Evolutionary conservation across 2,888 invertebrate genomes (phyloP).

Genomic region (Andricus curvator): DNA sequence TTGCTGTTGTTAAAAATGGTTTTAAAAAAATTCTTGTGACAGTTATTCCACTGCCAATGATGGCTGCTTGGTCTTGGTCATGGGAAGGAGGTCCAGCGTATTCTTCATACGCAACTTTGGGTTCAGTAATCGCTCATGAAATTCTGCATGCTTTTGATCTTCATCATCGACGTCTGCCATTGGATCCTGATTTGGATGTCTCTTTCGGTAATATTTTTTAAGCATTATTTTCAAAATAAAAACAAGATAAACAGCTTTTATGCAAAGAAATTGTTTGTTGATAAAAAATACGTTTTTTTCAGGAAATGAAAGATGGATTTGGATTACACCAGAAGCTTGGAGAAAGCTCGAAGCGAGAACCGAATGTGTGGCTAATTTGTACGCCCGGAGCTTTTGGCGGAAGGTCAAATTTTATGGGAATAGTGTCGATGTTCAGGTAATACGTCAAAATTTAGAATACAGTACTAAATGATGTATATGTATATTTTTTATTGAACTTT

Average conservation of each 20-base stretch:
- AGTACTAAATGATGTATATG: background rate
- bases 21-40: slow-evolving; percentile 17
- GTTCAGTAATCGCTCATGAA: slow-evolving; percentile 79
- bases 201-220: background rate
- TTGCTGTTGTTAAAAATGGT: background rate
- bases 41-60: slow-evolving; percentile 80
- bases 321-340: slow-evolving; percentile 77
- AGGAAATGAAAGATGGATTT: slow-evolving; percentile 70
- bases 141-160: slow-evolving; percentile 80
- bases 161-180: slow-evolving; percentile 69
- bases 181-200: slow-evolving; percentile 68
- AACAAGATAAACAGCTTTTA: background rate
- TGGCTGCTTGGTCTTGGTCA: slow-evolving; percentile 79
- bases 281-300: slow-evolving; percentile 47
- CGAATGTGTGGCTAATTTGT: slow-evolving; percentile 78
- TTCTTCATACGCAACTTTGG: slow-evolving; percentile 78
- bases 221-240: background rate
- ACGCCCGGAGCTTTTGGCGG: slow-evolving; percentile 77
- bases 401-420: slow-evolving; percentile 78
- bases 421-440: slow-evolving; percentile 78
- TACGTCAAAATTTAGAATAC: background rate
- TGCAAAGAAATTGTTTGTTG: background rate
- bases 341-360: slow-evolving; percentile 77
- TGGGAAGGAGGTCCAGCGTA: slow-evolving; percentile 78
- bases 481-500: slow-evolving; percentile 13